phyloP scores from a whole-genome alignment of 1,140 invertebrate species.

The Phymastichus coffea region DNA sequence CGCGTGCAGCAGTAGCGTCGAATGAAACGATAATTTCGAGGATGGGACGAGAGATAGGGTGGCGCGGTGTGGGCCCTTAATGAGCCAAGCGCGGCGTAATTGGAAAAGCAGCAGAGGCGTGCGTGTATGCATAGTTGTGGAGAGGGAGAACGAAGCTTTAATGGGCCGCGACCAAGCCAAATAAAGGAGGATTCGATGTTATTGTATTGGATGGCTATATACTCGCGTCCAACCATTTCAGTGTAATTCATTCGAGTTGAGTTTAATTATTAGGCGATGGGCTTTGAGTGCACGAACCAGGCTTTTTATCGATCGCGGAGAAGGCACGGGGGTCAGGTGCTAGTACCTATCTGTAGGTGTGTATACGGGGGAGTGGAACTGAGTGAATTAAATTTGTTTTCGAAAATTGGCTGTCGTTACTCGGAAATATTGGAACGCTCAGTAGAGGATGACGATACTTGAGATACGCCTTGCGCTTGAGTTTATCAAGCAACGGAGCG shows the following conservation, averaged over 20 bases:
- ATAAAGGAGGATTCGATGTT: constrained; percentile 8
- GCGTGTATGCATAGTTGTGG: constrained; percentile 19
- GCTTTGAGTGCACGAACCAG: neutral
- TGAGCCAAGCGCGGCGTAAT: constrained; percentile 38
- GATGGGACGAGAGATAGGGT: constrained; percentile 8
- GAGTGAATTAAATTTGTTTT: no score
- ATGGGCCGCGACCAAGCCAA: constrained; percentile 13
- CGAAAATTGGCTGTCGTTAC: no score
- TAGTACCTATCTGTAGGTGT: no score
- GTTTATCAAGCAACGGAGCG: no score
- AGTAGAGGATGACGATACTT: no score
- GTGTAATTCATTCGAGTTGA: constrained; percentile 2
- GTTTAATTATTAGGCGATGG: constrained; percentile 25
- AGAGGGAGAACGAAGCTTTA: neutral
- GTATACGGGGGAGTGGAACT: no score
- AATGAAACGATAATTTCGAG: constrained; percentile 44
- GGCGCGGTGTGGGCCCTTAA: constrained; percentile 34
- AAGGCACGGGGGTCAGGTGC: no score
- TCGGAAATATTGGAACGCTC: no score
- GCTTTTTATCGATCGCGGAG: neutral
- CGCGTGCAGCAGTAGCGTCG: neutral
- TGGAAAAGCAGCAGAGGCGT: constrained; percentile 34
- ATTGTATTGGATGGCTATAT: constrained; percentile 1
- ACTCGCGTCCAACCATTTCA: neutral
- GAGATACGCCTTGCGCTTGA: no score